These are phyloP conservation scores for Tachyglossus aculeatus DNA, from an alignment of 2,797 vertebrate species.

Conservation along the genomic window DNA sequence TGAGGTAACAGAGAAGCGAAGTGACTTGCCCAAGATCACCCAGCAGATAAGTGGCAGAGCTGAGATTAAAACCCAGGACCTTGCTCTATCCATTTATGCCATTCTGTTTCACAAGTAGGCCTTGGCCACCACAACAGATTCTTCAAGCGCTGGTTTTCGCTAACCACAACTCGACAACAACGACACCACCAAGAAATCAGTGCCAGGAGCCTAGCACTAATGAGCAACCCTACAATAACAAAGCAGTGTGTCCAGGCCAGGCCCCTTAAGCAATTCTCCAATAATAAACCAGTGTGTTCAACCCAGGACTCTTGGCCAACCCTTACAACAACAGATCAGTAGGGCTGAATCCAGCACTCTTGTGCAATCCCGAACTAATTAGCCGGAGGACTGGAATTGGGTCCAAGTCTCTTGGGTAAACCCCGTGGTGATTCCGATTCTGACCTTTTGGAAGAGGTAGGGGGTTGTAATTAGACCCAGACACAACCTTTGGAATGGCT, in stretches of 20 bases:
- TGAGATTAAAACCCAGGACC: neutral
- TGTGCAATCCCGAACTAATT: no score
- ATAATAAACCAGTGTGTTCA: slow-evolving; percentile 1
- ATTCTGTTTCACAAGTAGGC: no score
- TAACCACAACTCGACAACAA: neutral
- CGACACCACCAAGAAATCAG: no score
- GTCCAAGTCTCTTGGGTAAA: no score
- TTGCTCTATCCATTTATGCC: no score
- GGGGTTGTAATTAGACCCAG: no score
- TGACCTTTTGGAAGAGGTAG: no score
- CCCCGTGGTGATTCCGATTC: no score
- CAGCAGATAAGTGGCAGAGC: neutral
- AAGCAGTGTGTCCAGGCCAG: neutral
- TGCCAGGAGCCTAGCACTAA: neutral
- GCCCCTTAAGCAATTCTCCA: neutral
- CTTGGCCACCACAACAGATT: neutral
- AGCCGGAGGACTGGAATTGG: no score
- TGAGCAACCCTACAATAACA: neutral
- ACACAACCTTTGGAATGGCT: no score
- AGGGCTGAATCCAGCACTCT: neutral
- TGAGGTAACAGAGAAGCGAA: no score
- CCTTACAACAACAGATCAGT: neutral
- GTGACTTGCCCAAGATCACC: neutral
- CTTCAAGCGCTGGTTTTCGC: neutral
- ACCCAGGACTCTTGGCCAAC: neutral